Conservation (phyloP, 2,888 invertebrate genomes). For the Bombylius major region DNA sequence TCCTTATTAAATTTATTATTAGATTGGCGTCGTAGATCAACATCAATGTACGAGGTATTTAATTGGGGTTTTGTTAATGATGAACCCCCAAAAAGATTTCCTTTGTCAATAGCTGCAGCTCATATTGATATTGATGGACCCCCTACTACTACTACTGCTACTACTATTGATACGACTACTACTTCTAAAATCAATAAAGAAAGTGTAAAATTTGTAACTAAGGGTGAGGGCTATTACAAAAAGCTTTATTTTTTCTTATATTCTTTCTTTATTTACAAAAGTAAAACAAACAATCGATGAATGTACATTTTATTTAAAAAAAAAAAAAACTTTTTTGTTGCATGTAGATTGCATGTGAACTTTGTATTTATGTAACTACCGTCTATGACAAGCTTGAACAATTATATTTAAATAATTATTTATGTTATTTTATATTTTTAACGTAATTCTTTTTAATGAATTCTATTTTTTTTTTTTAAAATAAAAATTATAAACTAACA, state of each 20-base stretch:
- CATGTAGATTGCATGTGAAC: too few relatives aligned
- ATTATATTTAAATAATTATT: too few relatives aligned
- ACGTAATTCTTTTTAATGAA: too few relatives aligned
- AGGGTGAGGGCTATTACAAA: conserved; percentile 32
- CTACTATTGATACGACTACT: conserved; percentile 11
- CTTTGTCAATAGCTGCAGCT: conserved; percentile 33
- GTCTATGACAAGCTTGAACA: too few relatives aligned
- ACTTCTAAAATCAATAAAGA: conserved; percentile 15
- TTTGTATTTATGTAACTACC: too few relatives aligned
- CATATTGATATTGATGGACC: conserved; percentile 38
- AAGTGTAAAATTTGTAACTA: conserved; percentile 19
- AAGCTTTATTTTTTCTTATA: background rate
- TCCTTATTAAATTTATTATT: conserved; percentile 5
- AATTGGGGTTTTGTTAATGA: conserved; percentile 45
- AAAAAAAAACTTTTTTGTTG: too few relatives aligned
- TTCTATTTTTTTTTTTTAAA: too few relatives aligned
- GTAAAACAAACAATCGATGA: too few relatives aligned
- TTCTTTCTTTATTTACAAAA: background rate
- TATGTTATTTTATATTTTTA: too few relatives aligned
- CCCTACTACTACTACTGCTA: conserved; percentile 15
- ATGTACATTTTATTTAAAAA: too few relatives aligned
- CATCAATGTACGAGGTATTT: conserved; percentile 62
- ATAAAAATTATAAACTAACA: too few relatives aligned
- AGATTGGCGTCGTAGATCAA: conserved; percentile 44
- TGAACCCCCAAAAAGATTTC: conserved; percentile 36